phyloP scores from a whole-genome alignment of 92 coral and sea anemone genomes.

The Actinostola sp. region DNA sequence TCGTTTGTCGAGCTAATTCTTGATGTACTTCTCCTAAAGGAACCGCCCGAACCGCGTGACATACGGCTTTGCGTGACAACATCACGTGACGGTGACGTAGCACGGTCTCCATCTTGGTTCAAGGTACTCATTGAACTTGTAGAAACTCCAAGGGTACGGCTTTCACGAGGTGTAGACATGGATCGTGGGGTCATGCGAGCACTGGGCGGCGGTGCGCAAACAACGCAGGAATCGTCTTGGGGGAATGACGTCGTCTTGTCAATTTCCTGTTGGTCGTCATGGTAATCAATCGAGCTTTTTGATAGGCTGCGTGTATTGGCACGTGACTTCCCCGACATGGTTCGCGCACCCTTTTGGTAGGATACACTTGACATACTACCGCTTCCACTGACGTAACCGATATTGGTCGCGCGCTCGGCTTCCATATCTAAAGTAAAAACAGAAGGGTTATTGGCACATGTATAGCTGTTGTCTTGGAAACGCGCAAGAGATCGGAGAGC shows the following conservation, averaged over 20 bases:
- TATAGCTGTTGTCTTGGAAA: not conserved
- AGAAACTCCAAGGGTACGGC: slow-evolving; percentile 10
- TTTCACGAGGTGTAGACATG: slow-evolving; percentile 13
- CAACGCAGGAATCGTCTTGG: slow-evolving; percentile 6
- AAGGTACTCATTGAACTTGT: not conserved
- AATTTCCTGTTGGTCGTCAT: slow-evolving; percentile 35
- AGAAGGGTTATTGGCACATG: not conserved
- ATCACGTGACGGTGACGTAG: slow-evolving; percentile 9
- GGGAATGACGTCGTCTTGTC: slow-evolving; percentile 5
- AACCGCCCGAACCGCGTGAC: not conserved
- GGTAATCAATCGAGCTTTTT: slow-evolving; percentile 14
- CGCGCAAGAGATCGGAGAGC: too few relatives aligned
- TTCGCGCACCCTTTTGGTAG: slow-evolving; percentile 40
- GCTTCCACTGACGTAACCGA: slow-evolving; percentile 41
- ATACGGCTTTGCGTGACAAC: slow-evolving; percentile 15
- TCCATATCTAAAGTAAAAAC: not conserved
- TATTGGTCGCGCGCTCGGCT: not conserved
- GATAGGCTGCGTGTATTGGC: slow-evolving; percentile 25
- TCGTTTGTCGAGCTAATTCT: not conserved
- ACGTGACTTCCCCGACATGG: slow-evolving; percentile 63
- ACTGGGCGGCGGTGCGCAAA: slow-evolving; percentile 18
- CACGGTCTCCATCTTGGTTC: not conserved
- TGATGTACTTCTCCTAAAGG: not conserved
- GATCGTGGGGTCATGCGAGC: slow-evolving; percentile 7
- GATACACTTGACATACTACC: slow-evolving; percentile 70